A percentile compares a stretch with the other conserved stretches of the same genome.
Evolutionary conservation across 2,888 invertebrate species (phyloP).

Genomic region (Agriopis marginaria): DNA sequence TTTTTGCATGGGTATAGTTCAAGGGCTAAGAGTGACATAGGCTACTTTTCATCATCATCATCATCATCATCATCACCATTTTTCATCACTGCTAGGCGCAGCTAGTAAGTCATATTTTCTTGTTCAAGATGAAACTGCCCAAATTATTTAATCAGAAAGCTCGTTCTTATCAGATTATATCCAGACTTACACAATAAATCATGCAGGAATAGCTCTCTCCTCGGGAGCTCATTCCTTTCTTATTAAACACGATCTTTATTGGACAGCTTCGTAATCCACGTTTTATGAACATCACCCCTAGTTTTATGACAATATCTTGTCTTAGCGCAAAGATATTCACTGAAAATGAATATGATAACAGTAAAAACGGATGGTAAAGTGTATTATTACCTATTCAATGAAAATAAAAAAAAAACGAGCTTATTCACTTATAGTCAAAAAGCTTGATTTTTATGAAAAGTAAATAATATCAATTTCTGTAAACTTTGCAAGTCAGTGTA

Average conservation of each 20-base stretch:
- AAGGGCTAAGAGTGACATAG: no score
- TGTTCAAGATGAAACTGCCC: not conserved
- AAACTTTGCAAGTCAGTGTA: no score
- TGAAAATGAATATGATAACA: slow-evolving; percentile 9
- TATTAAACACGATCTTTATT: slow-evolving; percentile 43
- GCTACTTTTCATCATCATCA: no score
- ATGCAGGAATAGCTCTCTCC: slow-evolving; percentile 28
- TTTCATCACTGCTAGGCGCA: no score
- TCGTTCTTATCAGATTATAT: slow-evolving; percentile 19
- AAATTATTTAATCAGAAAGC: not conserved
- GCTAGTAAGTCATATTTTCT: not conserved
- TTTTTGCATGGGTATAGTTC: no score
- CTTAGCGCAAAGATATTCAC: slow-evolving; percentile 3
- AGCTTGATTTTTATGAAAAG: no score
- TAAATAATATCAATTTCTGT: no score
- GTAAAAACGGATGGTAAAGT: no score
- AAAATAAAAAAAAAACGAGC: no score
- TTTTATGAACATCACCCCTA: slow-evolving; percentile 26
- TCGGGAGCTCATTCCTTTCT: slow-evolving; percentile 33
- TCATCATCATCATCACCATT: no score
- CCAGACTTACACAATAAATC: slow-evolving; percentile 41
- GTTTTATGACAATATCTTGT: slow-evolving; percentile 19
- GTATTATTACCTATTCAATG: no score
- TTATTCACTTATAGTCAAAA: no score
- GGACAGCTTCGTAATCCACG: slow-evolving; percentile 35